A percentile compares a stretch with the other conserved stretches of the same genome.
phyloP scores from a whole-genome alignment of 64 coral and sea anemone genomes.

The Dendrophyllia cribrosa region DNA sequence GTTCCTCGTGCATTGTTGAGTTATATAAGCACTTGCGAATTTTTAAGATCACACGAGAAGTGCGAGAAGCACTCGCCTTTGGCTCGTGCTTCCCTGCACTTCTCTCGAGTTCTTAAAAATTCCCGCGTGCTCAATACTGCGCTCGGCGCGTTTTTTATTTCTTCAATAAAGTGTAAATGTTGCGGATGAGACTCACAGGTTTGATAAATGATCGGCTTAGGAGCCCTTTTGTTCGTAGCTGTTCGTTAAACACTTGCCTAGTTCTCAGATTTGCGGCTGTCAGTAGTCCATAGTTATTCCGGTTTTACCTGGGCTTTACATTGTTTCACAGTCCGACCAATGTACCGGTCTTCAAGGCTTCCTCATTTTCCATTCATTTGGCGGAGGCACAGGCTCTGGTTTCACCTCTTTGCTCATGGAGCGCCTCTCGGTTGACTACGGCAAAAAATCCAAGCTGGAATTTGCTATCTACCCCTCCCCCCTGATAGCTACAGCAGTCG shows the following conservation, averaged over 20 bases:
- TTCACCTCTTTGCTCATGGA: constrained; percentile 54
- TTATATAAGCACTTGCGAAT: too few relatives aligned
- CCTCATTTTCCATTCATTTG: constrained; percentile 66
- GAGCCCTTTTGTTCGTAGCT: not conserved
- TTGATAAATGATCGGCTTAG: too few relatives aligned
- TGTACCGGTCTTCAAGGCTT: constrained; percentile 70
- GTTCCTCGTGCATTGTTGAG: too few relatives aligned
- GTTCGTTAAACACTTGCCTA: not conserved
- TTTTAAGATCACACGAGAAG: too few relatives aligned
- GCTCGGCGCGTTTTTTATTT: too few relatives aligned
- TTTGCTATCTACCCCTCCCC: constrained; percentile 63
- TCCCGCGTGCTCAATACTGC: too few relatives aligned
- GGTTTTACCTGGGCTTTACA: not conserved
- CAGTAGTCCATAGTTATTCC: too few relatives aligned
- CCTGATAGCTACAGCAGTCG: constrained; percentile 41
- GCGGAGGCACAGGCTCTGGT: constrained; percentile 62
- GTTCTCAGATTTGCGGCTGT: not conserved
- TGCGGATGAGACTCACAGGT: too few relatives aligned
- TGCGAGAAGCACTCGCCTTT: too few relatives aligned
- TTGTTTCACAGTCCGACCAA: constrained; percentile 57
- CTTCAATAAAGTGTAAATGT: too few relatives aligned
- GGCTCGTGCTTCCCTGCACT: too few relatives aligned
- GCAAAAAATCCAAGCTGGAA: constrained; percentile 70
- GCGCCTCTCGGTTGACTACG: constrained; percentile 54
- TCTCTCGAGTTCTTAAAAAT: too few relatives aligned